phyloP scores from a whole-genome alignment of 2,797 vertebrate genomes.

The Liasis olivaceus region DNA sequence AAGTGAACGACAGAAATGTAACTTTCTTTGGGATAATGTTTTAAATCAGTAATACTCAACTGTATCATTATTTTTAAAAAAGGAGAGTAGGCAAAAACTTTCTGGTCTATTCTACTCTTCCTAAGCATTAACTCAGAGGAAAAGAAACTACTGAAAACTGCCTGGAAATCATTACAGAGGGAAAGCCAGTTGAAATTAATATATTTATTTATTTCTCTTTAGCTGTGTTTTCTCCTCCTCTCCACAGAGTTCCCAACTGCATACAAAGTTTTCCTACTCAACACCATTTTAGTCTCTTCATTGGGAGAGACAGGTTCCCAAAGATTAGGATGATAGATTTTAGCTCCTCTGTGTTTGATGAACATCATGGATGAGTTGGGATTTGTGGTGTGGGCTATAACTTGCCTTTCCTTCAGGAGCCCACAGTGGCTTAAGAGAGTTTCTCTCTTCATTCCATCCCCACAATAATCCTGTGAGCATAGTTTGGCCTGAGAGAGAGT shows the following conservation, averaged over 20 bases:
- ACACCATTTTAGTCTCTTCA: neutral
- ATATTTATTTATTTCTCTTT: neutral
- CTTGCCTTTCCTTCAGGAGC: neutral
- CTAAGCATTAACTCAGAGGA: neutral
- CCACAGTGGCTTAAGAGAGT: too few relatives aligned
- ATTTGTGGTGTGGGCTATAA: neutral
- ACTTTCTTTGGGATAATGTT: neutral
- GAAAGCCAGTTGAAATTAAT: neutral
- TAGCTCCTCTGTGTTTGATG: neutral
- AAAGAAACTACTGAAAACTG: neutral
- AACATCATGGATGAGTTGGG: neutral
- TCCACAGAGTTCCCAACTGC: neutral
- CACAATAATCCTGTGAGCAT: neutral
- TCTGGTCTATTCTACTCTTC: neutral
- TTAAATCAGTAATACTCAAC: neutral
- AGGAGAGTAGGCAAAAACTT: neutral
- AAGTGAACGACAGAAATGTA: neutral
- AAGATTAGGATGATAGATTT: neutral
- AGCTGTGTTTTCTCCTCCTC: neutral
- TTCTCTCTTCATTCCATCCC: neutral
- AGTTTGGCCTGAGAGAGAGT: neutral
- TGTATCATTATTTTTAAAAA: constrained; percentile 6
- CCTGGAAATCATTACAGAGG: constrained; percentile 29
- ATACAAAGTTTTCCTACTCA: neutral
- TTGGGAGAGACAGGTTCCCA: neutral